A percentile compares a stretch with the other conserved stretches of the same genome.
These are phyloP conservation scores for Psophia crepitans DNA, from an alignment of 2,113 vertebrate species.

Conservation along the genomic window DNA sequence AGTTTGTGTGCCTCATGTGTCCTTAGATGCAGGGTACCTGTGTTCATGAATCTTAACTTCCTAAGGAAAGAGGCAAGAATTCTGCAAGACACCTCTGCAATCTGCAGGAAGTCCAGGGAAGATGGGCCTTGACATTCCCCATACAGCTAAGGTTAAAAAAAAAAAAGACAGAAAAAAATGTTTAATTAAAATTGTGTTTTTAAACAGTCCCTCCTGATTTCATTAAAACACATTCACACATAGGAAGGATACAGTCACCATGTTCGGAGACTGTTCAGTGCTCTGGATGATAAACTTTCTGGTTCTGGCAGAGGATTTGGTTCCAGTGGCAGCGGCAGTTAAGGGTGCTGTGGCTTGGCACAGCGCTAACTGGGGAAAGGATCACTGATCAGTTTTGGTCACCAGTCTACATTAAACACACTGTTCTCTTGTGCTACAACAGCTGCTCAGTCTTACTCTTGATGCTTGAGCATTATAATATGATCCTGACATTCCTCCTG, in stretches of 20 bases:
- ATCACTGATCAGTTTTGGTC: background rate
- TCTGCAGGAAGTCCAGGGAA: background rate
- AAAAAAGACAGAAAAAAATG: background rate
- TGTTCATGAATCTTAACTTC: background rate
- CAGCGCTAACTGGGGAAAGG: background rate
- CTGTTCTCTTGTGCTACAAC: background rate
- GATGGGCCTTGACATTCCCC: background rate
- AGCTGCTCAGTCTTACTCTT: background rate
- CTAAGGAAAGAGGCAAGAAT: background rate
- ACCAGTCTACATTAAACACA: background rate
- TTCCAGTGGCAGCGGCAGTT: background rate
- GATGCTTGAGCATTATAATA: background rate
- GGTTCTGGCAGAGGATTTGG: background rate
- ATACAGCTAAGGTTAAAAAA: background rate
- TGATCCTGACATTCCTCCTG: background rate
- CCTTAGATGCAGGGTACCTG: background rate
- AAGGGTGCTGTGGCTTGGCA: background rate
- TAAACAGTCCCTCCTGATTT: background rate
- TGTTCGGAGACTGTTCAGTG: background rate
- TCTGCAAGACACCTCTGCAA: background rate
- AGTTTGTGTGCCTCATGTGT: rapidly evolving
- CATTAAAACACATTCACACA: background rate
- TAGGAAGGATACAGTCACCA: background rate
- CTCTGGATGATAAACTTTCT: background rate
- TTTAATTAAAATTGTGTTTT: background rate